Evolutionary conservation across 2,888 invertebrate genomes (phyloP).

Genomic region (Rhingia campestris): DNA sequence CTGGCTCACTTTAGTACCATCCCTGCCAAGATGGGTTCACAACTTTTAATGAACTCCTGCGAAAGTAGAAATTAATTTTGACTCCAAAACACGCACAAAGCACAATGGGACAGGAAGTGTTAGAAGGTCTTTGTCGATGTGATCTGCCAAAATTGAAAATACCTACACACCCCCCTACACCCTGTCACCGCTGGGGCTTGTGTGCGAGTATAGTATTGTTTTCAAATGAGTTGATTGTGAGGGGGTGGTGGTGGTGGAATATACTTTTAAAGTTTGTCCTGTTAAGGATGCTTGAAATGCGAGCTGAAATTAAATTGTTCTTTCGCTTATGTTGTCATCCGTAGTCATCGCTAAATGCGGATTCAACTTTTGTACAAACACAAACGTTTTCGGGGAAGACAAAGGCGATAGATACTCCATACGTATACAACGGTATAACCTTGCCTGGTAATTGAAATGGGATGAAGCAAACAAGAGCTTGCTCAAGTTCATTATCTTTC

Average conservation of each 20-base stretch:
- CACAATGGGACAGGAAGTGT: constrained; percentile 32
- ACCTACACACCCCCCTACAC: neutral
- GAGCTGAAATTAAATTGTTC: constrained; percentile 61
- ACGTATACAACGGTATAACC: constrained; percentile 13
- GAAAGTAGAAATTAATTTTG: constrained; percentile 65
- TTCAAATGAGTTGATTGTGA: constrained; percentile 40
- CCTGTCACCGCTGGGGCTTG: constrained; percentile 1
- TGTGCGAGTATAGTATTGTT: constrained; percentile 49
- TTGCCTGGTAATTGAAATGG: constrained; percentile 49
- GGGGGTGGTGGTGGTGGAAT: neutral
- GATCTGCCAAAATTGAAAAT: constrained; percentile 37
- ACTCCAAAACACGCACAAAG: constrained; percentile 59
- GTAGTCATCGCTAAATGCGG: constrained; percentile 17
- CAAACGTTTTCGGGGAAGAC: constrained; percentile 18
- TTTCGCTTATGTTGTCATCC: constrained; percentile 38
- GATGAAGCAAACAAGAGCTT: constrained; percentile 17
- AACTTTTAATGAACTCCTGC: constrained; percentile 71
- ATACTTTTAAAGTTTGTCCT: constrained; percentile 64
- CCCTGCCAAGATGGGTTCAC: constrained; percentile 43
- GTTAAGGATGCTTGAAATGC: constrained; percentile 56
- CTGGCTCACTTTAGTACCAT: constrained; percentile 15
- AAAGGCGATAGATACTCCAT: constrained; percentile 8
- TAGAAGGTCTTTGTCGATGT: constrained; percentile 28
- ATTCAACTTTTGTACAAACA: constrained; percentile 31
- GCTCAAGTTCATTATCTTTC: constrained; percentile 66